Evolutionary conservation across 2,888 invertebrate genomes (phyloP).

Genomic region (Teleogryllus oceanicus): DNA sequence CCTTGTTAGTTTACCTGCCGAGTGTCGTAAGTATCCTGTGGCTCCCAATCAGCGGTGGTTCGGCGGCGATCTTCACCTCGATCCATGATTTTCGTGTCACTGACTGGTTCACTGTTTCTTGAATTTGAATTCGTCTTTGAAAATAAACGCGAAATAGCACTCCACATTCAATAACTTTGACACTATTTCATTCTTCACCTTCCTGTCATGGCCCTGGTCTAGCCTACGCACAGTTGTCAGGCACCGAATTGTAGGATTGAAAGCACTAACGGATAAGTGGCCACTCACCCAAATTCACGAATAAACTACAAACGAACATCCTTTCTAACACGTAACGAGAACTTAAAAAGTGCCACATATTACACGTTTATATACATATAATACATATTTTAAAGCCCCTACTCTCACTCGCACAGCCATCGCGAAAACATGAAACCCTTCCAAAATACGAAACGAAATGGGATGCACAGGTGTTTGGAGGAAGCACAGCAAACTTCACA

Average conservation of each 20-base stretch:
- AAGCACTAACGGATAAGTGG: conserved; percentile 12
- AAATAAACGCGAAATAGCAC: conserved; percentile 47
- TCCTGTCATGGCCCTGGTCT: conserved; percentile 31
- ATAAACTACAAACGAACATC: neutral
- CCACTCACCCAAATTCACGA: conserved; percentile 3
- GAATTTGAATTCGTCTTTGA: conserved; percentile 32
- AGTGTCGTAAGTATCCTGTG: conserved; percentile 59
- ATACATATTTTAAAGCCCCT: conserved; percentile 23
- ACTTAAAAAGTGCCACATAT: conserved; percentile 1
- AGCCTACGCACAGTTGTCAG: conserved; percentile 35
- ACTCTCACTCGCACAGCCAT: conserved; percentile 28
- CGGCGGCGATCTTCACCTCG: conserved; percentile 36
- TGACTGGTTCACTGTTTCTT: conserved; percentile 46
- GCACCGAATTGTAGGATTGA: conserved; percentile 12
- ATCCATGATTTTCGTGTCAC: conserved; percentile 36
- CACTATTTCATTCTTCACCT: conserved; percentile 27
- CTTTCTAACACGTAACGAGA: neutral
- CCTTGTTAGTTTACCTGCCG: conserved; percentile 56
- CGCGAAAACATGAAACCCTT: conserved; percentile 30
- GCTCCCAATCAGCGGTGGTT: conserved; percentile 54
- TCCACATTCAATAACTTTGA: conserved; percentile 47
- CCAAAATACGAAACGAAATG: conserved; percentile 30
- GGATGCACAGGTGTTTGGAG: conserved; percentile 27
- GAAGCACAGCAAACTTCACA: conserved; percentile 18
- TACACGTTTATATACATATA: conserved; percentile 24